Evolutionary conservation across 2,888 invertebrate species (phyloP), one percentile per base, ranked within the genome.

Genomic region (Plebejus melissa): DNA sequence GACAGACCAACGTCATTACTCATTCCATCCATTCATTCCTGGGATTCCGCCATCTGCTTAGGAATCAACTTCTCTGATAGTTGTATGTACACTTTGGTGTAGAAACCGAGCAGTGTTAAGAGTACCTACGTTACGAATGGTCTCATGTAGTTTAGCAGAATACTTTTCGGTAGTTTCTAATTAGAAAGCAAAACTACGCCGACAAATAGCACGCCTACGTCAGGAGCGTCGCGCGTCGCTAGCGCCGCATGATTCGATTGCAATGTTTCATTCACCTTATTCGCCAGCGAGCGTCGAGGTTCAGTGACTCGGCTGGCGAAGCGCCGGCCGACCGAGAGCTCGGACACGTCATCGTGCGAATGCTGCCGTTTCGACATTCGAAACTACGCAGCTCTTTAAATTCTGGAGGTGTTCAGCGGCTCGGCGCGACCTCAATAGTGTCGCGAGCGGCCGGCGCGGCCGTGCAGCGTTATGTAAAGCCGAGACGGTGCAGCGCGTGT

Each of bases 181-280:
- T 90, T 91, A 92, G 92, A 92, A 92, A 92, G 91, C 87, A 86
- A 83, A 83, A 83, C 83, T 85, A 82, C 83, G 83, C 85, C 84
- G 85, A 85, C 72, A 38, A 75, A 70, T 41, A 11, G n/a, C 57
- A 71, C 75, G 22, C 41, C 58, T 81, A 78, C 79, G 77, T 79
- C 80, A 83, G 81, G 86, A 86, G 83, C 86, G 83, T 82, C 83
- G 70, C 16, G 82, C 85, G 84, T 84, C 82, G 84, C 85, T 78
- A 80, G 81, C 86, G 82, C 83, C 82, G 82, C 82, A 84, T 86
- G 86, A 85, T 87, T 89, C 87, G 90, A 87, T 86, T 89, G 92
- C 91, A 90, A 87, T 87, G 90, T 91, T 91, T 91, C 92, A 91
- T 91, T 92, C 92, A 93, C 93, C 92, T 90, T 90, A 90, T 91